These are phyloP conservation scores for Malurus elegans DNA, from an alignment of 2,113 vertebrate genomes.

Conservation along the genomic window DNA sequence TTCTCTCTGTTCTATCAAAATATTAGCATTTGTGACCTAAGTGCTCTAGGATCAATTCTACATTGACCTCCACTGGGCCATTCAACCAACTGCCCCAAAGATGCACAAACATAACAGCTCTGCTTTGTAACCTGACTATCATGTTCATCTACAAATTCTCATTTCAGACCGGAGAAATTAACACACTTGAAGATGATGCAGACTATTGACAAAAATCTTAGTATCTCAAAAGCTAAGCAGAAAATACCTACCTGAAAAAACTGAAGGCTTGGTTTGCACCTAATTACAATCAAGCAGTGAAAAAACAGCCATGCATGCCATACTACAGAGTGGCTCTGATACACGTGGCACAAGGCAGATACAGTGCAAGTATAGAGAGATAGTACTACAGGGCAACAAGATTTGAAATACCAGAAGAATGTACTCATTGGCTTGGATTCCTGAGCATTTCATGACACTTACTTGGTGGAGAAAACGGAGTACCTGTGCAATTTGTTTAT, in stretches of 20 bases:
- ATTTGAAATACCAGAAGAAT: background rate
- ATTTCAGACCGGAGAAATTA: background rate
- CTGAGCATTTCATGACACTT: background rate
- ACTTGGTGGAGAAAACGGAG: background rate
- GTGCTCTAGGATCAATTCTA: background rate
- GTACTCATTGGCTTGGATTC: background rate
- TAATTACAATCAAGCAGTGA: background rate
- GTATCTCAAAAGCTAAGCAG: background rate
- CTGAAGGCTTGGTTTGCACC: background rate
- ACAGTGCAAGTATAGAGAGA: background rate
- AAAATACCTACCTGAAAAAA: background rate
- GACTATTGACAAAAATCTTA: background rate
- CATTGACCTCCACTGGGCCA: background rate
- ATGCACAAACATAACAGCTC: background rate
- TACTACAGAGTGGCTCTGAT: background rate
- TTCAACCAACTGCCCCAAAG: background rate
- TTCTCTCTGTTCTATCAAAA: background rate
- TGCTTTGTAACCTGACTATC: background rate
- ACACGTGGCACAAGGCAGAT: background rate
- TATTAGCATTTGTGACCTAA: background rate
- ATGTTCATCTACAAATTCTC: background rate
- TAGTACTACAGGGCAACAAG: fast-evolving
- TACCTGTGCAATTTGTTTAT: background rate
- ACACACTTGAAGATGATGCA: background rate
- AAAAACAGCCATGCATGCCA: background rate